Conservation (phyloP, 2,113 vertebrate species). For the Larimichthys crocea region DNA sequence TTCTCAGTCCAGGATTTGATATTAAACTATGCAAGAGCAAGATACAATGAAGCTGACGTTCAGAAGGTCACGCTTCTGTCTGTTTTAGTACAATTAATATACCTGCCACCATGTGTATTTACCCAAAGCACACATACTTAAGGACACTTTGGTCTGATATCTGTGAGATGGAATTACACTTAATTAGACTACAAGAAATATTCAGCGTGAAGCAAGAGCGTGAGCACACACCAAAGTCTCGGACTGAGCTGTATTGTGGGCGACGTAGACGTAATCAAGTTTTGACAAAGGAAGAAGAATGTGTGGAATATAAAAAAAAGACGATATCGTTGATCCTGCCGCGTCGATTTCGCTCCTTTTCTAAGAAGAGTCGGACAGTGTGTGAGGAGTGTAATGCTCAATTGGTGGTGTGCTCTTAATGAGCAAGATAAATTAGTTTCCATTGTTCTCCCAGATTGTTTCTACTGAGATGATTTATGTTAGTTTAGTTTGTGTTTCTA, state of each 20-base stretch:
- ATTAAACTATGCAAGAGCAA: background rate
- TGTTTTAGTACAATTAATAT: background rate
- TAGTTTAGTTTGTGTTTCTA: background rate
- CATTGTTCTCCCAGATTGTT: background rate
- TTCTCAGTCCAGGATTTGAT: constrained; percentile 9
- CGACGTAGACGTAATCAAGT: background rate
- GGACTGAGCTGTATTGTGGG: background rate
- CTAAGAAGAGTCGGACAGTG: background rate
- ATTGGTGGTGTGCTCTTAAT: background rate
- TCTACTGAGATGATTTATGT: background rate
- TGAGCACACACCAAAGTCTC: background rate
- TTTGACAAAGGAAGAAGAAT: background rate
- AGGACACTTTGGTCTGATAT: background rate
- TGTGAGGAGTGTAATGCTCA: background rate
- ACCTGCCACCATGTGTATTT: background rate
- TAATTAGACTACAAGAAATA: background rate
- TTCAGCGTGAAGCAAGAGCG: background rate
- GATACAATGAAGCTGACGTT: constrained; percentile 16
- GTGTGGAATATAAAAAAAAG: background rate
- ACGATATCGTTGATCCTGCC: too few relatives aligned
- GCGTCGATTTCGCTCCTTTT: background rate
- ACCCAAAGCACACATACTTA: background rate
- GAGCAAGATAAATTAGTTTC: background rate
- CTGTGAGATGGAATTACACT: background rate
- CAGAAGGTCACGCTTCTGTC: constrained; percentile 11